Percentiles rank a stretch among this genome's conserved stretches.
Conservation (phyloP, 2,113 vertebrate genomes). For the Parus major region DNA sequence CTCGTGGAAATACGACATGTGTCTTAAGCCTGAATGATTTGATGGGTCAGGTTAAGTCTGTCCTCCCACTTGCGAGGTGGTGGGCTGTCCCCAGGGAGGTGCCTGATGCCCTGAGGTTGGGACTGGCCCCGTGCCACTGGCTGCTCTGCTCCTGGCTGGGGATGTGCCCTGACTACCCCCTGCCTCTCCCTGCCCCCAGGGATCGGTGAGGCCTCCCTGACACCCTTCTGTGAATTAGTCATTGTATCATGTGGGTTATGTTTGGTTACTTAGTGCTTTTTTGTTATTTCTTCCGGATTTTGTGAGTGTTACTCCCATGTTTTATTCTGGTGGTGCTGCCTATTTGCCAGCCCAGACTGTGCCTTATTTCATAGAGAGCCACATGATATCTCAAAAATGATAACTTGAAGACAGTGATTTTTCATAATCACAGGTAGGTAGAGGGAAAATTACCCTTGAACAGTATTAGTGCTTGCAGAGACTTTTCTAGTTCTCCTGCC, state of each 20-base stretch:
- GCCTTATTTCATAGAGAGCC: background rate
- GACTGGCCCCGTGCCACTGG: background rate
- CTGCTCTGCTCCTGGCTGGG: background rate
- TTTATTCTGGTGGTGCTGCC: background rate
- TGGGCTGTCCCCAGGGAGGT: background rate
- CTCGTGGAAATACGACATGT: background rate
- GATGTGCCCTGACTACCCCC: background rate
- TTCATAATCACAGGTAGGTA: background rate
- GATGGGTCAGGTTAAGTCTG: background rate
- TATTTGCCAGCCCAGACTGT: background rate
- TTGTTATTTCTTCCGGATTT: background rate
- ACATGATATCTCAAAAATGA: background rate
- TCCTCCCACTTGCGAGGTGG: rapidly evolving
- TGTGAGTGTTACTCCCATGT: background rate
- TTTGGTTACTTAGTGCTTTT: background rate
- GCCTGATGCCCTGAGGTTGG: background rate
- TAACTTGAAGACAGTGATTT: background rate
- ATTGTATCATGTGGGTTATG: background rate
- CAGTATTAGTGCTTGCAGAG: background rate
- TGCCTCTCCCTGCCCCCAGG: background rate
- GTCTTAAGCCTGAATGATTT: background rate
- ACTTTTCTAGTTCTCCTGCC: background rate
- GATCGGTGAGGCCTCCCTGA: background rate
- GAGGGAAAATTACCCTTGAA: background rate
- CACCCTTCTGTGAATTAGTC: background rate